Conservation (phyloP, 2,113 vertebrate genomes). For the Indicator indicator region DNA sequence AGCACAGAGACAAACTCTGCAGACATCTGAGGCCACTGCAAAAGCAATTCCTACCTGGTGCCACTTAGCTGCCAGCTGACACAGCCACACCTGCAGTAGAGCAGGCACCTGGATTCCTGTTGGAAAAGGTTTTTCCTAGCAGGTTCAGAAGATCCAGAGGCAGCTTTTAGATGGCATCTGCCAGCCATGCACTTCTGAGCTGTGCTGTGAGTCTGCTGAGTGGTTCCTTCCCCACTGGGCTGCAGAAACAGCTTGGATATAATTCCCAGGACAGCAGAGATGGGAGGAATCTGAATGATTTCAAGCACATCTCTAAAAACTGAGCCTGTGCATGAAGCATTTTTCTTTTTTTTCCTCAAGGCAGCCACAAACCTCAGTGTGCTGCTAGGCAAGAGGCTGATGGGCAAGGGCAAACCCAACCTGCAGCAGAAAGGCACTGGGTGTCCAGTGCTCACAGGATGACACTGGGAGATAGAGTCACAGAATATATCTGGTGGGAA, state of each 20-base stretch:
- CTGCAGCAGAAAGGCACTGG: background rate
- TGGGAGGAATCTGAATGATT: background rate
- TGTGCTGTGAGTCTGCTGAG: background rate
- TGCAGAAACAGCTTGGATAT: background rate
- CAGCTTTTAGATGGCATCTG: background rate
- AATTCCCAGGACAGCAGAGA: fast-evolving
- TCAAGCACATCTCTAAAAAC: background rate
- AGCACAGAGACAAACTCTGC: background rate
- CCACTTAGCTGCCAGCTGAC: background rate
- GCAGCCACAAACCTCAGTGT: background rate
- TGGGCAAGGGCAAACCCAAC: background rate
- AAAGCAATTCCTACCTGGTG: background rate
- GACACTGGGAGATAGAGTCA: background rate
- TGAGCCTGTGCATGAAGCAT: background rate
- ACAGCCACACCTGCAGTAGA: background rate
- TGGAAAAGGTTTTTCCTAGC: background rate
- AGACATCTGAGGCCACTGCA: background rate
- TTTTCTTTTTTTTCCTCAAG: background rate
- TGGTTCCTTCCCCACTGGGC: background rate
- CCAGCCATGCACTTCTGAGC: background rate
- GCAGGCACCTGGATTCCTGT: background rate
- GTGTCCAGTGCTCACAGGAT: background rate
- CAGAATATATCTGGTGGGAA: too few species aligned
- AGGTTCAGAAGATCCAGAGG: background rate
- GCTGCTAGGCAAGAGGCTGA: background rate